phyloP scores from a whole-genome alignment of 2,797 vertebrate genomes.

The Triplophysa bombifrons region DNA sequence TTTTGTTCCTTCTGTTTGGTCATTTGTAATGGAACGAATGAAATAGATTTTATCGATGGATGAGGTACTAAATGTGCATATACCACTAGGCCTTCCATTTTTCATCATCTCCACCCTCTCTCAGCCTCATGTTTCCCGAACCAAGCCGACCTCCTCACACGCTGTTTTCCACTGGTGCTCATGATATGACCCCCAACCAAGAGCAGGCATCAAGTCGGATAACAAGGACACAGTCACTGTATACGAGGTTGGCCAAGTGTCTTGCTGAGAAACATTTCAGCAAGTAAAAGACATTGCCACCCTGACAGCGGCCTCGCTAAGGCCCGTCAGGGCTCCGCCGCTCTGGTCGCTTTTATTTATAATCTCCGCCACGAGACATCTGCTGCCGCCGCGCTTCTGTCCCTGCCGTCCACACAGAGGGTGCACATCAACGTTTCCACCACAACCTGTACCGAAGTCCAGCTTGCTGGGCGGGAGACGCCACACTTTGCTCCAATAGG shows the following conservation, averaged over 20 bases:
- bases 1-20: no score
- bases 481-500: conserved; percentile 66
- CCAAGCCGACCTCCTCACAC: conserved; percentile 27
- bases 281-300: conserved; percentile 50
- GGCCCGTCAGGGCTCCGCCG: conserved; percentile 66
- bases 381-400: conserved; percentile 74
- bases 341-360: conserved; percentile 78
- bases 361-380: conserved; percentile 78
- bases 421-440: conserved; percentile 70
- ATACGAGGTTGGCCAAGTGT: conserved; percentile 45
- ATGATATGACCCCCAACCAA: conserved; percentile 49
- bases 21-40: no score
- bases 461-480: conserved; percentile 51
- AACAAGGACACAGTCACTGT: conserved; percentile 51
- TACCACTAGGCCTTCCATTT: conserved; percentile 28
- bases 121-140: conserved; percentile 22
- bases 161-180: conserved; percentile 18
- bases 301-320: conserved; percentile 63
- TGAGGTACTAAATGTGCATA: not conserved
- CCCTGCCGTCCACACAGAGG: conserved; percentile 73
- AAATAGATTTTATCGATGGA: not conserved
- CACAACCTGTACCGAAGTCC: conserved; percentile 49
- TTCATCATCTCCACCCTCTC: conserved; percentile 25
- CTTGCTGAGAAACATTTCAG: conserved; percentile 45
- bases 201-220: conserved; percentile 45